Percentiles rank a stretch among this genome's conserved stretches.
Conservation (phyloP, 2,113 vertebrate genomes). For the Eubucco bourcierii region DNA sequence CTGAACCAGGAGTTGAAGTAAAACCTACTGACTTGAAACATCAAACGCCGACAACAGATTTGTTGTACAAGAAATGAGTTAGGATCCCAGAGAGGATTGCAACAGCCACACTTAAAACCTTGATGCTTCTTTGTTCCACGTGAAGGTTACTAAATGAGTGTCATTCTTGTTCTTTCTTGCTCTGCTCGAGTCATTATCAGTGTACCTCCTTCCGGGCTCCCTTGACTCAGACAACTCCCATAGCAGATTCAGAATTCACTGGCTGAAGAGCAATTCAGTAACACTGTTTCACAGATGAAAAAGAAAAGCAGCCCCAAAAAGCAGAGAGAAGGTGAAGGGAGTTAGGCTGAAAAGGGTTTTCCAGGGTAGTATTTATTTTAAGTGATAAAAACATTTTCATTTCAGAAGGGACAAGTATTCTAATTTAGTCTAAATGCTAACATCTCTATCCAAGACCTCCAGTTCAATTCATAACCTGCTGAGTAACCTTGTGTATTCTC, state of each 20-base stretch:
- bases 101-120: neutral
- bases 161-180: neutral
- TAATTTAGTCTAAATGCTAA: neutral
- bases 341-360: neutral
- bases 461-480: neutral
- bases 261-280: neutral
- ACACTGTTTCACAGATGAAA: neutral
- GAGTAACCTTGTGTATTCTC: neutral
- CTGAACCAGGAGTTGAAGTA: neutral
- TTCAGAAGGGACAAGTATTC: neutral
- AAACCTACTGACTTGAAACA: neutral
- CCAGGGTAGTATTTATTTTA: neutral
- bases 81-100: neutral
- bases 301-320: neutral
- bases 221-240: neutral
- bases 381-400: neutral
- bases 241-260: neutral
- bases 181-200: slow-evolving; percentile 3
- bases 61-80: neutral
- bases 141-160: neutral
- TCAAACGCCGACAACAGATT: neutral
- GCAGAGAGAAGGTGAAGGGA: neutral
- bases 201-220: neutral
- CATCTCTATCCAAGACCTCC: neutral
- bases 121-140: neutral